These are phyloP conservation scores for Anguilla marmorata DNA, from an alignment of 2,797 vertebrate species.

Conservation along the genomic window DNA sequence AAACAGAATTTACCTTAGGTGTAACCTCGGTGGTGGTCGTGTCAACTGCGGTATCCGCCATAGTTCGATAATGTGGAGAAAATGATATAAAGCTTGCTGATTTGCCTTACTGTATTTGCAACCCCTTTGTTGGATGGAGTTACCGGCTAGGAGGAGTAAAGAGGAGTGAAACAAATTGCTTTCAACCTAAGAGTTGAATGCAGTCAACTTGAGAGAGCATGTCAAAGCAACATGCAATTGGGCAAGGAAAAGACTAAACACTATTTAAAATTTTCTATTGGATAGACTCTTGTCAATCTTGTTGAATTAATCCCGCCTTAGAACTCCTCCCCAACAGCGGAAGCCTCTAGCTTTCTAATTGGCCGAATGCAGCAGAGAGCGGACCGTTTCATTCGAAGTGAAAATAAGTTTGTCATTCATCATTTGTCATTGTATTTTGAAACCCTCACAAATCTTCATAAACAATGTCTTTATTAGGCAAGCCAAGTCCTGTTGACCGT, in stretches of 20 bases:
- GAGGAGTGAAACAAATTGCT: slow-evolving; percentile 68
- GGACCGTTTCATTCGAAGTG: slow-evolving; percentile 37
- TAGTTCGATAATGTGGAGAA: slow-evolving; percentile 50
- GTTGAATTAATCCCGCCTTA: slow-evolving; percentile 24
- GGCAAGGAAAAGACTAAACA: slow-evolving; percentile 33
- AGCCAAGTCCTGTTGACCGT: neutral
- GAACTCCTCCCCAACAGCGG: slow-evolving; percentile 35
- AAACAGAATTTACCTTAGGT: slow-evolving; percentile 20
- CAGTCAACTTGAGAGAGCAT: slow-evolving; percentile 56
- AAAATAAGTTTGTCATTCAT: slow-evolving; percentile 10
- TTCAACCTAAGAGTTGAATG: slow-evolving; percentile 59
- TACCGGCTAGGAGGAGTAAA: slow-evolving; percentile 49
- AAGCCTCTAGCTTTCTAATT: slow-evolving; percentile 53
- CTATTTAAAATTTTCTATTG: slow-evolving; percentile 52
- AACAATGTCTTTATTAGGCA: neutral
- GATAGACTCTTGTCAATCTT: slow-evolving; percentile 49
- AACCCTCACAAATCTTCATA: neutral
- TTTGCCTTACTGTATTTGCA: slow-evolving; percentile 49
- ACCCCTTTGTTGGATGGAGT: slow-evolving; percentile 25
- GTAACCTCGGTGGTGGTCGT: slow-evolving; percentile 59
- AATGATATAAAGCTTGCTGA: slow-evolving; percentile 22
- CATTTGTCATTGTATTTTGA: neutral
- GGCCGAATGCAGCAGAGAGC: slow-evolving; percentile 60
- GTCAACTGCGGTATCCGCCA: slow-evolving; percentile 80
- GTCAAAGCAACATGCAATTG: slow-evolving; percentile 61